phyloP scores from a whole-genome alignment of 2,888 invertebrate genomes.

The Stratiomys singularior region DNA sequence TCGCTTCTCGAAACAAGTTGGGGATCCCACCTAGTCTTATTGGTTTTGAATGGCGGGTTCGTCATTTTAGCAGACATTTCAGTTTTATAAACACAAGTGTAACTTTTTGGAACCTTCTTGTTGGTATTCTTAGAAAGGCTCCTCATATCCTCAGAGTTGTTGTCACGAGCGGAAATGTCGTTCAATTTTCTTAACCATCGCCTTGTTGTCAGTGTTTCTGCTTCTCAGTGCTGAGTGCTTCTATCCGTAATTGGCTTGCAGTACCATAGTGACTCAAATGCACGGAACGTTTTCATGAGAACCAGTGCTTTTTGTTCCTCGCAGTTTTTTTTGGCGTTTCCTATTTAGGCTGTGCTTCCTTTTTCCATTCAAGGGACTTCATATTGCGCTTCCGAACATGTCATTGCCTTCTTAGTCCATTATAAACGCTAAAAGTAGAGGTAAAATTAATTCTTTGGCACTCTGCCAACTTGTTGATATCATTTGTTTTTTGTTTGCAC shows the following conservation, averaged over 20 bases:
- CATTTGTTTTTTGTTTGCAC: too few relatives aligned
- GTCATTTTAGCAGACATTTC: background rate
- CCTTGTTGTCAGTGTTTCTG: background rate
- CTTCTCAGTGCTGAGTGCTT: background rate
- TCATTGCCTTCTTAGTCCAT: background rate
- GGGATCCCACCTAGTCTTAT: background rate
- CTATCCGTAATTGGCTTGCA: background rate
- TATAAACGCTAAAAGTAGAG: background rate
- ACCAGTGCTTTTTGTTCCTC: constrained; percentile 28
- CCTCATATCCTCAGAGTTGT: background rate
- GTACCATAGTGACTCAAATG: constrained; percentile 12
- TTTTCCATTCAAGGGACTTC: background rate
- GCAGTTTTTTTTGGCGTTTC: background rate
- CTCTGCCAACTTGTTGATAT: background rate
- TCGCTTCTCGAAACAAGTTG: background rate
- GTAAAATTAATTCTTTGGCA: background rate
- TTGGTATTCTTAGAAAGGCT: background rate
- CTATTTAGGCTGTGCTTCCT: background rate
- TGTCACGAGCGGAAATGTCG: background rate
- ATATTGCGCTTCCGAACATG: background rate
- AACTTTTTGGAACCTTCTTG: background rate
- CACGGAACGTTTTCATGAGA: background rate
- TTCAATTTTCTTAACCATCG: background rate
- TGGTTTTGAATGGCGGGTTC: background rate
- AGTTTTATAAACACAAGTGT: background rate